A percentile compares a stretch with the other conserved stretches of the same genome.
phyloP scores from a whole-genome alignment of 2,113 vertebrate species.

The Antidorcas marsupialis region DNA sequence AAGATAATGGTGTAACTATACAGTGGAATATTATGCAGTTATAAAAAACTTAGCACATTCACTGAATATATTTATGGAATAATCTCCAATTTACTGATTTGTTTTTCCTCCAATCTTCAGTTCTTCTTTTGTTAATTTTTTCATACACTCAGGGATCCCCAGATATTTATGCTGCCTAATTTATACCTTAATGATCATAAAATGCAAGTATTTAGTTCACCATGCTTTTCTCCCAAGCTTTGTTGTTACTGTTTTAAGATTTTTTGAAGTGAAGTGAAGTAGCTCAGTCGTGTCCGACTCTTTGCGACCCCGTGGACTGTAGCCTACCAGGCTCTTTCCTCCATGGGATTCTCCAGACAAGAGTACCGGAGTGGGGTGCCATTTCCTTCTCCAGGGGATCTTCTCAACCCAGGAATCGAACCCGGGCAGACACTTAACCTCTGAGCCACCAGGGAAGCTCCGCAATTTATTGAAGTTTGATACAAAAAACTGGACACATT shows the following conservation, averaged over 20 bases:
- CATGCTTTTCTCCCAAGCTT: neutral
- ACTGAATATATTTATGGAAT: neutral
- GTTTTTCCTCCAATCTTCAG: neutral
- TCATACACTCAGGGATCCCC: neutral
- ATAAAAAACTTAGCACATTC: neutral
- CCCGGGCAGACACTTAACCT: too few relatives aligned
- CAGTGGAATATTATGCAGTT: neutral
- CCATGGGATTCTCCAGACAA: too few relatives aligned
- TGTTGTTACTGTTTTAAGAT: neutral
- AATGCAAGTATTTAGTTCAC: neutral
- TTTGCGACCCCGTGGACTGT: too few relatives aligned
- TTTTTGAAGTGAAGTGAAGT: neutral
- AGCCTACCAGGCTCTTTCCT: too few relatives aligned
- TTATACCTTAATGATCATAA: neutral
- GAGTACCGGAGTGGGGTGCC: too few relatives aligned
- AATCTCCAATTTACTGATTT: neutral
- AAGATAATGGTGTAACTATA: neutral
- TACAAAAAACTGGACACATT: neutral
- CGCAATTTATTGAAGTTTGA: neutral
- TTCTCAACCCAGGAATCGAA: too few relatives aligned
- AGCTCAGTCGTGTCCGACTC: too few relatives aligned
- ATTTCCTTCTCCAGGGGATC: too few relatives aligned
- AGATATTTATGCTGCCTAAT: neutral
- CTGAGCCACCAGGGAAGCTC: too few relatives aligned
- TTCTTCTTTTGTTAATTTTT: neutral